phyloP scores from a whole-genome alignment of 53 echinoderm and acorn worm genomes.

The Paracentrotus lividus region DNA sequence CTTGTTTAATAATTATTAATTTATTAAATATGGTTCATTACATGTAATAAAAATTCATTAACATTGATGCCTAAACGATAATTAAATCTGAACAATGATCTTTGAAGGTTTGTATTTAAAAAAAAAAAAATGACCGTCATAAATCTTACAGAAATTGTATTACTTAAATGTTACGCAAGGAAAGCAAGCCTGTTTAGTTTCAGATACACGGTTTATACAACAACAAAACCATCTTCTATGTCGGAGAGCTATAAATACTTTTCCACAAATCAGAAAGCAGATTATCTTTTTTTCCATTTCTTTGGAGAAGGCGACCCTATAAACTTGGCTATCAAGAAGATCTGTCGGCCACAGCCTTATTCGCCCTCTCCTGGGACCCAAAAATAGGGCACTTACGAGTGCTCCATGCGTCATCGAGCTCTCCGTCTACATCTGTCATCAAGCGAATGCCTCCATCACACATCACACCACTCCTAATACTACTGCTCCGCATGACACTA shows the following conservation, averaged over 20 bases:
- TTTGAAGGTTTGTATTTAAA: too few relatives aligned
- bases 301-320: conserved; percentile 33
- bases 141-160: too few relatives aligned
- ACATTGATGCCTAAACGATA: too few relatives aligned
- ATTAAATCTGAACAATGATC: neutral
- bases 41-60: too few relatives aligned
- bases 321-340: conserved; percentile 19
- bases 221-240: neutral
- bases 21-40: too few relatives aligned
- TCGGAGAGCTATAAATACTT: conserved; percentile 34
- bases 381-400: conserved; percentile 70
- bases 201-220: neutral
- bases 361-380: neutral
- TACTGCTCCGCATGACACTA: too few relatives aligned
- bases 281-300: conserved; percentile 18
- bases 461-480: too few relatives aligned
- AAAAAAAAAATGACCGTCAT: too few relatives aligned
- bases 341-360: conserved; percentile 18
- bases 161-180: neutral
- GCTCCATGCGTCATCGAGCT: conserved; percentile 66
- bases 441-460: too few relatives aligned
- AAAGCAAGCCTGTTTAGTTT: neutral
- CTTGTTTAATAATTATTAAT: too few relatives aligned
- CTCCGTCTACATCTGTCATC: conserved; percentile 42
- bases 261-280: conserved; percentile 54